A percentile compares a stretch with the other conserved stretches of the same genome.
Evolutionary conservation across 2,113 vertebrate genomes (phyloP).

Genomic region (Euleptes europaea): DNA sequence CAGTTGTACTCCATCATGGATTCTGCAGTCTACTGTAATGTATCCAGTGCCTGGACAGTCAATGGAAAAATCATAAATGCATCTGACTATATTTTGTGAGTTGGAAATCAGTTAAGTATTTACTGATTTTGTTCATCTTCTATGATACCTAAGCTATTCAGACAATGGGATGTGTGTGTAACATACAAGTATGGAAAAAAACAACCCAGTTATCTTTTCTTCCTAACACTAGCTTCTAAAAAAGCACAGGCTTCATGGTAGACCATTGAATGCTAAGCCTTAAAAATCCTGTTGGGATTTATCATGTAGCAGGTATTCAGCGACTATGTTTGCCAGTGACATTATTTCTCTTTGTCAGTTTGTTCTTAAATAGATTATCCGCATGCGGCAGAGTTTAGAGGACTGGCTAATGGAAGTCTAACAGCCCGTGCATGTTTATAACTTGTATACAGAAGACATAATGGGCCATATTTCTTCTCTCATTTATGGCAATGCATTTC

Average conservation of each 20-base stretch:
- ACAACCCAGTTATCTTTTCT: slow-evolving; percentile 17
- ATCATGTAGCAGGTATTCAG: slow-evolving; percentile 52
- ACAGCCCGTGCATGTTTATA: slow-evolving; percentile 54
- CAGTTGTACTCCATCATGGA: not conserved
- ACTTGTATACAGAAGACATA: slow-evolving; percentile 40
- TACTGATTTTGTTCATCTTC: not conserved
- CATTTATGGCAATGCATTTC: slow-evolving; percentile 40
- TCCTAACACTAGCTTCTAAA: not conserved
- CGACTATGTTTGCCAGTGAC: slow-evolving; percentile 41
- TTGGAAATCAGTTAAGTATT: not conserved
- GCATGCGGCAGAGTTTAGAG: slow-evolving; percentile 49
- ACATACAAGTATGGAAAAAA: slow-evolving; percentile 18
- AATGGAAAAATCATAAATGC: not conserved
- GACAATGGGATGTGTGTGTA: slow-evolving; percentile 18
- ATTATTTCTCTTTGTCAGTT: slow-evolving; percentile 54
- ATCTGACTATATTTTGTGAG: not conserved
- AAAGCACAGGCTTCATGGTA: slow-evolving; percentile 34
- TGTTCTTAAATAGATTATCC: slow-evolving; percentile 40
- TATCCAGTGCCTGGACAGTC: not conserved
- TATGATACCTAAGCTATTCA: not conserved
- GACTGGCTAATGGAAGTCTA: slow-evolving; percentile 53
- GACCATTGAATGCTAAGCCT: slow-evolving; percentile 8
- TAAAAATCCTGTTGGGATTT: slow-evolving; percentile 53
- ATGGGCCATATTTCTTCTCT: slow-evolving; percentile 51
- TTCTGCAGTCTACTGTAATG: not conserved